phyloP scores from a whole-genome alignment of 2,797 vertebrate genomes.

The Lateolabrax maculatus region DNA sequence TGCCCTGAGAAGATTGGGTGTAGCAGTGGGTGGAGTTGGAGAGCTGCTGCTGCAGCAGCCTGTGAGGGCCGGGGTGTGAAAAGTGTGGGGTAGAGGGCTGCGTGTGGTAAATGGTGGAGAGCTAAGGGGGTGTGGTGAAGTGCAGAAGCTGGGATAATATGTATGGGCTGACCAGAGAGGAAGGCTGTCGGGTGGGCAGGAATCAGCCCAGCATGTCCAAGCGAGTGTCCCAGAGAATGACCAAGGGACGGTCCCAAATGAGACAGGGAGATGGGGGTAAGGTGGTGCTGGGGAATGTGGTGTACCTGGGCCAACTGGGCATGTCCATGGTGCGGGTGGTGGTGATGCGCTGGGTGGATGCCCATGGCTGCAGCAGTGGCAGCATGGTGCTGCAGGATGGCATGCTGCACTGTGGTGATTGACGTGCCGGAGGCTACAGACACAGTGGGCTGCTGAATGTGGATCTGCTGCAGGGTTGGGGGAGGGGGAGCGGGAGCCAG shows the following conservation, averaged over 20 bases:
- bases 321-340: slow-evolving; percentile 92
- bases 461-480: slow-evolving; percentile 92
- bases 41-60: slow-evolving; percentile 92
- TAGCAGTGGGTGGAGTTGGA: slow-evolving; percentile 96
- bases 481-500: slow-evolving; percentile 84
- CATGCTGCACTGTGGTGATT: slow-evolving; percentile 95
- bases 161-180: slow-evolving; percentile 96
- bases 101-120: slow-evolving; percentile 94
- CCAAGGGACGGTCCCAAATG: slow-evolving; percentile 93
- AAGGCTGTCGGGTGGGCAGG: slow-evolving; percentile 96
- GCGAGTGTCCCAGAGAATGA: slow-evolving; percentile 93
- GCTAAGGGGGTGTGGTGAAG: slow-evolving; percentile 95
- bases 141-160: slow-evolving; percentile 97
- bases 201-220: slow-evolving; percentile 93
- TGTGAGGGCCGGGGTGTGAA: slow-evolving; percentile 90
- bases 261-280: slow-evolving; percentile 94
- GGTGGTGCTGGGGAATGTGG: slow-evolving; percentile 96
- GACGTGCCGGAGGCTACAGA: slow-evolving; percentile 91
- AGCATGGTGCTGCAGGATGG: slow-evolving; percentile 96
- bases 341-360: slow-evolving; percentile 88
- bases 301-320: slow-evolving; percentile 96
- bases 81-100: slow-evolving; percentile 95
- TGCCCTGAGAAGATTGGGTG: slow-evolving; percentile 99
- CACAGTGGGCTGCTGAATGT: slow-evolving; percentile 95
- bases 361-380: slow-evolving; percentile 92